Percentiles rank a stretch among this genome's conserved stretches.
Conservation (phyloP, 2,797 vertebrate species). For the Oophaga sylvatica region DNA sequence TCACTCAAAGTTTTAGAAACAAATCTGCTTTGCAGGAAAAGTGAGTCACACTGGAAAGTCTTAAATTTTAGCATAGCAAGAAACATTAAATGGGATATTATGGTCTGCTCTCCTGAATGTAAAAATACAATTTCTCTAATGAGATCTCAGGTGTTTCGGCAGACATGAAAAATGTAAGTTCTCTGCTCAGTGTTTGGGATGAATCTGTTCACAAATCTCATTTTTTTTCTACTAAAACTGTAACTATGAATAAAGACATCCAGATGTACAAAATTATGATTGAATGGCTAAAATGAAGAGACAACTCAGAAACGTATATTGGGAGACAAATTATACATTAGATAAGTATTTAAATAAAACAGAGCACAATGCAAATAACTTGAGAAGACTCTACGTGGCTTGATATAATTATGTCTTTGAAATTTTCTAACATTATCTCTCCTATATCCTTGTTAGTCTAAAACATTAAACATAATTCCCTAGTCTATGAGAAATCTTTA, state of each 20-base stretch:
- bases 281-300: conserved; percentile 28
- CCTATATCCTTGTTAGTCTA: background rate
- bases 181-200: background rate
- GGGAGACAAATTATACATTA: conserved; percentile 23
- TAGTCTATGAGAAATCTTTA: too few relatives aligned
- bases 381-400: background rate
- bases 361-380: background rate
- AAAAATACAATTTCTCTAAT: conserved; percentile 44
- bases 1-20: conserved; percentile 19
- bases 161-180: conserved; percentile 39
- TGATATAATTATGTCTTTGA: background rate
- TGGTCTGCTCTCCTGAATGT: conserved; percentile 23
- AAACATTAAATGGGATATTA: conserved; percentile 46
- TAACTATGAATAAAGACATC: conserved; percentile 31
- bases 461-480: background rate
- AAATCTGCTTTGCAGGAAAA: conserved; percentile 9
- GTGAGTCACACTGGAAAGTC: conserved; percentile 30
- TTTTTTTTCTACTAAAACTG: conserved; percentile 14
- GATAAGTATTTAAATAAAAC: background rate
- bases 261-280: conserved; percentile 39
- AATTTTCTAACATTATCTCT: background rate
- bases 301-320: conserved; percentile 1
- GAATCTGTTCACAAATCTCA: conserved; percentile 31
- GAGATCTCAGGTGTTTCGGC: conserved; percentile 43
- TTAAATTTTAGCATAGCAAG: conserved; percentile 29